Evolutionary conservation across 92 coral and sea anemone genomes (phyloP).

Genomic region (Blastomussa wellsi): DNA sequence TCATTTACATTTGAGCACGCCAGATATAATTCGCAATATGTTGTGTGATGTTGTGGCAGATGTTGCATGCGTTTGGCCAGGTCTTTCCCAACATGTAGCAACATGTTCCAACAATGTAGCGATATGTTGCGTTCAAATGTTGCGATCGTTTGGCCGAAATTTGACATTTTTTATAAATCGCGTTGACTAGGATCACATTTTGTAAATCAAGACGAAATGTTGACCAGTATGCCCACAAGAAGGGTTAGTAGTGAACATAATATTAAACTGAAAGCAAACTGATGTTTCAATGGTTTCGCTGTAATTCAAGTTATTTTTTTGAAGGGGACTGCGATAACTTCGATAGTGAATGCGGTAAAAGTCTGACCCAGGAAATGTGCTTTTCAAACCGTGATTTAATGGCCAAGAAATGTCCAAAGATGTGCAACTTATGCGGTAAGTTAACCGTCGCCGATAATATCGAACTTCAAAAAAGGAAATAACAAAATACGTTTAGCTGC

Average conservation of each 20-base stretch:
- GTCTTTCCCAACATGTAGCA: no score
- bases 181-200: background rate
- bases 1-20: no score
- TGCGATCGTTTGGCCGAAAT: no score
- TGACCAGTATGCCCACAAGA: background rate
- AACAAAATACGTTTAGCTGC: no score
- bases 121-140: no score
- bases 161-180: no score
- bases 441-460: background rate
- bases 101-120: no score
- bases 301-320: background rate
- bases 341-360: constrained; percentile 57
- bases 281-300: background rate
- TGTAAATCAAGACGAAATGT: background rate
- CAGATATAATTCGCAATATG: no score
- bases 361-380: constrained; percentile 58
- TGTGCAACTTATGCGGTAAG: constrained; percentile 77
- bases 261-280: background rate
- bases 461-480: no score
- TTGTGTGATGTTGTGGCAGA: no score
- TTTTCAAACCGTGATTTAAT: constrained; percentile 42
- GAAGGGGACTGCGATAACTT: constrained; percentile 69
- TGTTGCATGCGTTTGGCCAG: no score
- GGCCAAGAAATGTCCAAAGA: constrained; percentile 72
- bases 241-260: background rate